phyloP scores from a whole-genome alignment of 2,113 vertebrate genomes.

The Ctenomys sociabilis region DNA sequence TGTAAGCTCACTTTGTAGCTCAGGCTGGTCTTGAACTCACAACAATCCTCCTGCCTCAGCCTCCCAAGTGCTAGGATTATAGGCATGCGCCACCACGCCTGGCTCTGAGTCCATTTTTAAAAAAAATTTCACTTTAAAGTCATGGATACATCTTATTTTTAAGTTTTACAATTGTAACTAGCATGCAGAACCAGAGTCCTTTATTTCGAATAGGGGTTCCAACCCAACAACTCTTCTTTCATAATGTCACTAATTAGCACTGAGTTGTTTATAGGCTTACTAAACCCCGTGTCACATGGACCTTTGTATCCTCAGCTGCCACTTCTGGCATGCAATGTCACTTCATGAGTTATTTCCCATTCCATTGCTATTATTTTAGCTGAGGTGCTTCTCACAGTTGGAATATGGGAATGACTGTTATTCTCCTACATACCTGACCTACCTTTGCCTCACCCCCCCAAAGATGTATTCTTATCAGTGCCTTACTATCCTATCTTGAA shows the following conservation, averaged over 20 bases:
- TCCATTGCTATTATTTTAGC: not conserved
- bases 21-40: no score
- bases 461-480: not conserved
- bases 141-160: not conserved
- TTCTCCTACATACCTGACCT: not conserved
- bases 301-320: not conserved
- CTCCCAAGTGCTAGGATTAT: no score
- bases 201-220: not conserved
- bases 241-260: not conserved
- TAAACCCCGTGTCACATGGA: not conserved
- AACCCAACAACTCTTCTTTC: not conserved
- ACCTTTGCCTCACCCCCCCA: no score
- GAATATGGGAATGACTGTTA: not conserved
- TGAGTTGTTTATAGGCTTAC: not conserved
- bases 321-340: not conserved
- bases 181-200: not conserved
- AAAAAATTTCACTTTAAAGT: conserved; percentile 1
- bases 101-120: no score
- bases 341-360: not conserved
- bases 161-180: not conserved
- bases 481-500: not conserved
- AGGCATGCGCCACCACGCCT: no score
- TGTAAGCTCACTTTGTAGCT: no score
- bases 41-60: no score
- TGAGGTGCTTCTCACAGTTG: not conserved